Evolutionary conservation across 2,797 vertebrate species (phyloP), one percentile per base, ranked within the genome.

Genomic region (Chaunax sp.): DNA sequence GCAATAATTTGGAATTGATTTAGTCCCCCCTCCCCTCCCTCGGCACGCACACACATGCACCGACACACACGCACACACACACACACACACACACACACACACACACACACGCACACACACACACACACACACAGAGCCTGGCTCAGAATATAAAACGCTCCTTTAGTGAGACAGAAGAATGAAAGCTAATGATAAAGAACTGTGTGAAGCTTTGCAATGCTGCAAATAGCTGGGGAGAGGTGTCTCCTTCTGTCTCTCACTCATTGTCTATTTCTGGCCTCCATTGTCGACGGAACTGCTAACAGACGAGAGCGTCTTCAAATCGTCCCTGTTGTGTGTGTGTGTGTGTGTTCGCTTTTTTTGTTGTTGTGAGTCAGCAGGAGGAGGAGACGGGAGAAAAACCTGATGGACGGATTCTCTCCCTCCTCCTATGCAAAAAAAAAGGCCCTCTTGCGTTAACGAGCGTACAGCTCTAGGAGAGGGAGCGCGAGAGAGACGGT

Each of bases 1-100:
- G 84, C 83, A 90, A 92, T 93, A 86, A 92, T 92, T 90, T 88
- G 81, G 88, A 91, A 93, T 90, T 91, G 91, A 93, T 93, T 93
- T 86, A 90, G 90, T 82, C 71, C 77, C 76, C 69, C 81, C 69
- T 5, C 37, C 30, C 62, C 33, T 35, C 12, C 12, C 10, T 11
- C 23, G 2, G 8, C 46, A 25, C 46, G 13, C 46, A 49, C 46
- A 45, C 43, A 45, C 43, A 45, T 15, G n/a, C 43, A 45, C 43
- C 10, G 8, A 45, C 43, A 20, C n/a, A 45, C 43, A 2, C 15
- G n/a, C 43, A 45, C 43, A 45, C 43, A 20, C n/a, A 45, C 43
- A 2, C 15, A 14, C 43, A 45, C 45, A 46, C 45, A 46, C 43
- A 12, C 20, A 14, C 20, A 14, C 19, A 47, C 19, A 13, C 45